Evolutionary conservation across 2,113 vertebrate genomes (phyloP).

Genomic region (Chascanopsetta lugubris): DNA sequence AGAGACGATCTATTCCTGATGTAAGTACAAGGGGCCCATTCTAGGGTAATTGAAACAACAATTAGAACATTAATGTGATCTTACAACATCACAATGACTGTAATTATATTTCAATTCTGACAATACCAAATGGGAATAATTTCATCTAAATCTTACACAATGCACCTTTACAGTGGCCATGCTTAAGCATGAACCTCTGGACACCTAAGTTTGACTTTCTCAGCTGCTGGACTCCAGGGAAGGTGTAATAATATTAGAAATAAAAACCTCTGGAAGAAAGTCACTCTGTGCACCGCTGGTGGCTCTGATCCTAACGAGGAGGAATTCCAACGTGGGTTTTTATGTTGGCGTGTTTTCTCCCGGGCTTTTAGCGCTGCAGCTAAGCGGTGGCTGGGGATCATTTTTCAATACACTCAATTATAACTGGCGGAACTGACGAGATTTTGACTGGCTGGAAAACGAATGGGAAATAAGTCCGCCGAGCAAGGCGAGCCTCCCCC

Average conservation of each 20-base stretch:
- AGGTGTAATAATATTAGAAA: conserved; percentile 22
- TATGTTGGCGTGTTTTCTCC: conserved; percentile 24
- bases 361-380: conserved; percentile 32
- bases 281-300: neutral
- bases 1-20: no score
- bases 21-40: no score
- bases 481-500: conserved; percentile 24
- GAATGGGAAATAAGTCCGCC: conserved; percentile 22
- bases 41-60: no score
- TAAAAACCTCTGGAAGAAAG: conserved; percentile 10
- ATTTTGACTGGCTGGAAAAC: conserved; percentile 13
- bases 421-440: conserved; percentile 14
- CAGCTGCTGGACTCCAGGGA: conserved; percentile 3
- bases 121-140: no score
- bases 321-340: conserved; percentile 24
- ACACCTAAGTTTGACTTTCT: conserved; percentile 1
- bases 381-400: conserved; percentile 40
- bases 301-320: conserved; percentile 11
- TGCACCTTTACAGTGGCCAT: no score
- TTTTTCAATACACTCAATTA: conserved; percentile 43
- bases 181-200: conserved; percentile 12
- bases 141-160: no score
- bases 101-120: no score
- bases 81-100: no score
- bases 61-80: no score